These are phyloP conservation scores for Asbolus verrucosus DNA, from an alignment of 1,140 invertebrate genomes.

Conservation along the genomic window DNA sequence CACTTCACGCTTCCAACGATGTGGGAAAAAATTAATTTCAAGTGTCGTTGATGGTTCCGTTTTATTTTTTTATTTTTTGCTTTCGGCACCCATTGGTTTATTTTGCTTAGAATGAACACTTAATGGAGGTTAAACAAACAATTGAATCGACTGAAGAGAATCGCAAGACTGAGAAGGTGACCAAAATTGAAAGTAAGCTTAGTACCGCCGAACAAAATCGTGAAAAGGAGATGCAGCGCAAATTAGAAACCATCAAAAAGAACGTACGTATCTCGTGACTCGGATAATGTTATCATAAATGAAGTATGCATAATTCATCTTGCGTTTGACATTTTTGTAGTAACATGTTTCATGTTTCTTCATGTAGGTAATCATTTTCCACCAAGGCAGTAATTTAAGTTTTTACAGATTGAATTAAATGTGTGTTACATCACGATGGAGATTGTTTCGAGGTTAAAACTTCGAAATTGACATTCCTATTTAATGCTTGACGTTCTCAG, in stretches of 20 bases:
- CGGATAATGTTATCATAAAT: no score
- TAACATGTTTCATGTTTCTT: no score
- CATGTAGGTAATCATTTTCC: conserved; percentile 15
- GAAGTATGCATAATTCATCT: no score
- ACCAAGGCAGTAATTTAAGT: no score
- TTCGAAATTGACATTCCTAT: no score
- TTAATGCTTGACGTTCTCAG: no score
- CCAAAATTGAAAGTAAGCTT: conserved; percentile 80
- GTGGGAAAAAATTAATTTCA: background rate
- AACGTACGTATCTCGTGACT: conserved; percentile 72
- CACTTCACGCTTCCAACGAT: background rate
- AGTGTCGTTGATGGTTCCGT: conserved; percentile 6
- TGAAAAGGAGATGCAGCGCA: conserved; percentile 83
- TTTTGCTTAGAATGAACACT: conserved; percentile 59
- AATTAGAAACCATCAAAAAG: conserved; percentile 82
- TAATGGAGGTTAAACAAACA: conserved; percentile 77
- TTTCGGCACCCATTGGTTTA: conserved; percentile 1
- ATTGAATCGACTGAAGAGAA: conserved; percentile 70
- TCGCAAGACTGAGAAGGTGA: conserved; percentile 74
- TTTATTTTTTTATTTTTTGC: conserved; percentile 23
- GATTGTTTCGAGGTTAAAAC: no score
- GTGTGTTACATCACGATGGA: no score
- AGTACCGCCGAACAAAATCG: conserved; percentile 81
- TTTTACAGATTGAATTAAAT: no score
- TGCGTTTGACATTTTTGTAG: no score